phyloP scores from a whole-genome alignment of 2,113 vertebrate genomes.

The Cinclus mexicanus region DNA sequence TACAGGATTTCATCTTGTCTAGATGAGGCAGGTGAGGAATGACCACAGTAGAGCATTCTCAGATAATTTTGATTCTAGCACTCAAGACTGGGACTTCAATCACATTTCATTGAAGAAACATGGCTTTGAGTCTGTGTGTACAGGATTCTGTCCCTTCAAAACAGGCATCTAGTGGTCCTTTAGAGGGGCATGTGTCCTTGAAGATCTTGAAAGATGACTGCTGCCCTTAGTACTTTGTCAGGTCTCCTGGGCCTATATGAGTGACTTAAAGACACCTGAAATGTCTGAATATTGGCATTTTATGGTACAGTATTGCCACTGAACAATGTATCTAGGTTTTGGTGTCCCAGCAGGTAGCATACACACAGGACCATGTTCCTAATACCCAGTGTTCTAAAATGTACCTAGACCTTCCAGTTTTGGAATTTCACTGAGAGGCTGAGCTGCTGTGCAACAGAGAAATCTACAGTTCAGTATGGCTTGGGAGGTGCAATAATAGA shows the following conservation, averaged over 20 bases:
- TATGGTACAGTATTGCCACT: background rate
- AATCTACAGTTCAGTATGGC: accelerated
- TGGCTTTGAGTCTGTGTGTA: background rate
- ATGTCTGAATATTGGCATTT: background rate
- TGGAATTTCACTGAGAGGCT: background rate
- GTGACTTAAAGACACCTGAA: background rate
- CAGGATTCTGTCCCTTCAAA: background rate
- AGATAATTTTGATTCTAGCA: background rate
- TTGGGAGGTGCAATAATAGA: background rate
- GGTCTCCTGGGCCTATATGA: background rate
- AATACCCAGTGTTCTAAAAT: background rate
- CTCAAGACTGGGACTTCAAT: background rate
- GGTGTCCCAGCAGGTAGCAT: background rate
- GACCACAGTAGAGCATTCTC: background rate
- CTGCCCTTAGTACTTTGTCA: background rate
- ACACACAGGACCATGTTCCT: background rate
- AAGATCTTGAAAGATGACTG: background rate
- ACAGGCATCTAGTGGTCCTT: background rate
- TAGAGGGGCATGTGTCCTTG: background rate
- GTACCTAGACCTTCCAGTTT: background rate
- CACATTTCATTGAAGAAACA: background rate
- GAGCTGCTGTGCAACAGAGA: background rate
- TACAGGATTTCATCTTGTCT: background rate
- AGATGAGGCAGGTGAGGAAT: background rate
- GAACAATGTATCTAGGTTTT: background rate